A percentile compares a stretch with the other conserved stretches of the same genome.
phyloP scores from a whole-genome alignment of 2,113 vertebrate genomes.

The Montifringilla adamsi region DNA sequence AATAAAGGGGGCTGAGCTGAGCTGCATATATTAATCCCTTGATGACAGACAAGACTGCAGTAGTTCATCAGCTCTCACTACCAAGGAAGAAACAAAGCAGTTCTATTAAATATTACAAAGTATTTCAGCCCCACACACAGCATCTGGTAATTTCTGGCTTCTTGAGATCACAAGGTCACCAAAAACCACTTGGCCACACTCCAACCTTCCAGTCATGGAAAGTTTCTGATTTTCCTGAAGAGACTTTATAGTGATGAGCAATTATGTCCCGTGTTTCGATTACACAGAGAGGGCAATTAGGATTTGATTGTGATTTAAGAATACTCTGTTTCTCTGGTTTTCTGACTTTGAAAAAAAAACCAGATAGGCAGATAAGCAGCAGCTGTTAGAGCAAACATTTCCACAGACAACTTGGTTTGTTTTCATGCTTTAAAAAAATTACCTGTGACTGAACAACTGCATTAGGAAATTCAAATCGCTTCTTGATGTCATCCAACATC shows the following conservation, averaged over 20 bases:
- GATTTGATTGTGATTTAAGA: not conserved
- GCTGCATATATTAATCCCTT: not conserved
- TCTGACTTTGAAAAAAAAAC: not conserved
- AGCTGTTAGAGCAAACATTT: not conserved
- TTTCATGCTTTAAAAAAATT: conserved; percentile 26
- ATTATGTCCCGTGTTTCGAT: not conserved
- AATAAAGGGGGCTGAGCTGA: not conserved
- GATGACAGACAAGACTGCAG: not conserved
- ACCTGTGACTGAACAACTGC: conserved; percentile 90
- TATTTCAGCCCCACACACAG: not conserved
- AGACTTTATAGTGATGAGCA: not conserved
- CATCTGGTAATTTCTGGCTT: not conserved
- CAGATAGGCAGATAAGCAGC: not conserved
- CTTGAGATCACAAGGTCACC: not conserved
- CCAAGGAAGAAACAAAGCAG: not conserved
- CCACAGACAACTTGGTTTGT: not conserved
- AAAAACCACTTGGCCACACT: not conserved
- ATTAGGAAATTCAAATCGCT: conserved; percentile 89
- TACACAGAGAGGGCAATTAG: not conserved
- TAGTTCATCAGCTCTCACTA: not conserved
- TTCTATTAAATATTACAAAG: not conserved
- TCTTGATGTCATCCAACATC: conserved; percentile 85
- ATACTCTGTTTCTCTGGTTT: not conserved
- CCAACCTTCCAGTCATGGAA: not conserved
- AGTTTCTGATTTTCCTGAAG: not conserved